Base-by-base conservation (phyloP, 2,888 invertebrate species). In the Polymixis lichenea region DNA sequence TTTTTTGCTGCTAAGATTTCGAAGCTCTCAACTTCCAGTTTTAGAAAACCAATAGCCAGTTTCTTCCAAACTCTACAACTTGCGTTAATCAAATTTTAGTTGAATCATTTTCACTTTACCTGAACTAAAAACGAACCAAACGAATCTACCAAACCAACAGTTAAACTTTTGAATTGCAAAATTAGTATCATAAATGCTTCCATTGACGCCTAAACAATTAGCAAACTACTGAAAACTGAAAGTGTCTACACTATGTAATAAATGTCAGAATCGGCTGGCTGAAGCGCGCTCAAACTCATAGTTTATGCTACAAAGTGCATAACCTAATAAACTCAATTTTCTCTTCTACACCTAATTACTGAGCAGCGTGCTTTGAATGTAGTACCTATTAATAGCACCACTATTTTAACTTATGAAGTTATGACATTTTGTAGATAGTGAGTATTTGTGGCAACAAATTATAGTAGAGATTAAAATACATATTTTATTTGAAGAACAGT, bases 141-240 rank as follows among this genome's bases (percentile, higher is more conserved):
- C 58, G 46, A 74, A 28, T 74, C 70, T 43, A 78, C 61, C 49
- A 60, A 83, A 76, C 70, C n/a, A 61, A 65, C 62, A 58, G 58
- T 66, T 15, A 46, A 80, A 74, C 76, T 83, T 83, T 69, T 56
- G 56, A 71, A 80, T 72, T 38, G 38, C 64, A 72, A 80, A 80
- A 80, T 80, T 80, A 60, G 62, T 70, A 62, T 62, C 80, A n/a
- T 65, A 77, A 84, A 66, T 55, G 81, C 71, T 77, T 28, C 64
- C 43, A 80, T 84, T 70, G 81, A 81, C 65, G 74, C 74, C 62
- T 56, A 60, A 65, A 81, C 71, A 75, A 62, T 78, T 84, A 68
- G 22, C 25, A 38, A 78, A 71, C 72, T 78, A 67, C 70, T 62
- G 19, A 5, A 72, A 78, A 82, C 62, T 61, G 56, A 38, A 72